phyloP scores from a whole-genome alignment of 2,113 vertebrate species.

The Cyprinodon tularosa region DNA sequence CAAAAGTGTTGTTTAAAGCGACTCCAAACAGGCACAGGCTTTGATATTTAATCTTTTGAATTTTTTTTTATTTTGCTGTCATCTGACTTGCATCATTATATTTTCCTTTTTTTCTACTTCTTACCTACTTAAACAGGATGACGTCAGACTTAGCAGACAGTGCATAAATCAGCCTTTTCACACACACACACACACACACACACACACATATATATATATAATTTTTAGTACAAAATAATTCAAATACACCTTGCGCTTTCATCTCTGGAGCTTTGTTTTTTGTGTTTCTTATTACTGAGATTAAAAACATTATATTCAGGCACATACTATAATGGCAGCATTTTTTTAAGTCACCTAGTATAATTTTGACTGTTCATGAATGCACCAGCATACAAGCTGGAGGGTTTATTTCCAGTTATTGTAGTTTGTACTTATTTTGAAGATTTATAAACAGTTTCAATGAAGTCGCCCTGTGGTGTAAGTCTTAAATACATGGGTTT shows the following conservation, averaged over 20 bases:
- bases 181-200: background rate
- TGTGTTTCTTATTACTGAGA: conserved; percentile 31
- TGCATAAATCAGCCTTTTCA: conserved; percentile 18
- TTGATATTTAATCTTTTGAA: conserved; percentile 48
- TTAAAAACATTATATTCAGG: conserved; percentile 23
- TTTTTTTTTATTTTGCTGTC: conserved; percentile 32
- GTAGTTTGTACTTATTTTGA: too few relatives aligned
- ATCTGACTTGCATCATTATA: conserved; percentile 12
- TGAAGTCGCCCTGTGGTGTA: too few relatives aligned
- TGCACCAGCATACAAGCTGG: too few relatives aligned
- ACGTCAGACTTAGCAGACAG: conserved; percentile 1
- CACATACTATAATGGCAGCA: too few relatives aligned
- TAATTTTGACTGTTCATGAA: too few relatives aligned
- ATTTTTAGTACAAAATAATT: background rate
- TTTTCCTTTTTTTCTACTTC: background rate
- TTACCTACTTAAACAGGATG: background rate
- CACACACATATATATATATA: too few relatives aligned
- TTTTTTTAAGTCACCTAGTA: too few relatives aligned
- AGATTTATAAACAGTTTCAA: too few relatives aligned
- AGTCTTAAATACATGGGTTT: background rate
- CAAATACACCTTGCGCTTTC: background rate
- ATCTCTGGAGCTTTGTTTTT: conserved; percentile 28
- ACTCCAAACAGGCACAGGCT: conserved; percentile 52
- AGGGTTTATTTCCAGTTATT: too few relatives aligned
- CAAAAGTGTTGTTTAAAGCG: conserved; percentile 55